Evolutionary conservation across 2,888 invertebrate species (phyloP).

Genomic region (Drosophila acutilabella): DNA sequence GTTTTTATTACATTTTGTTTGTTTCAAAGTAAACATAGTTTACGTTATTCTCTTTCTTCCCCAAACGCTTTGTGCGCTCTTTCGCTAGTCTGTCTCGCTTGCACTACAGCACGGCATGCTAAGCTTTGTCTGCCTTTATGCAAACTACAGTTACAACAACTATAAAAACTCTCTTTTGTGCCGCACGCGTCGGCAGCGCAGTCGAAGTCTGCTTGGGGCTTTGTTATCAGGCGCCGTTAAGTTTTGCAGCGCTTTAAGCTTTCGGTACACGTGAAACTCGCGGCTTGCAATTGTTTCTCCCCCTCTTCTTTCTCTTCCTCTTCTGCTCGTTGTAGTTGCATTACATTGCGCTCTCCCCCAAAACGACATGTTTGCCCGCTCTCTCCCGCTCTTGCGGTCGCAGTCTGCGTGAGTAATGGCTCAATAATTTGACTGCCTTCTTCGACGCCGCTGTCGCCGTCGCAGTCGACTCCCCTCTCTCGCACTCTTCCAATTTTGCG

Average conservation of each 20-base stretch:
- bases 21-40: slow-evolving; percentile 53
- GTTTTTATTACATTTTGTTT: slow-evolving; percentile 27
- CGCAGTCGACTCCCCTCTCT: slow-evolving; percentile 1
- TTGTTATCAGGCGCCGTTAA: slow-evolving; percentile 57
- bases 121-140: slow-evolving; percentile 39
- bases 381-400: slow-evolving; percentile 27
- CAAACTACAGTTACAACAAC: slow-evolving; percentile 54
- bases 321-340: slow-evolving; percentile 28
- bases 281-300: slow-evolving; percentile 38
- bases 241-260: slow-evolving; percentile 51
- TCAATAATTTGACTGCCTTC: slow-evolving; percentile 69
- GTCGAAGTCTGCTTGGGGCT: slow-evolving; percentile 23
- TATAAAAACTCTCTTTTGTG: slow-evolving; percentile 23
- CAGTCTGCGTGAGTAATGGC: slow-evolving; percentile 68
- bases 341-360: slow-evolving; percentile 3
- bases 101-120: slow-evolving; percentile 2
- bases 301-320: no score
- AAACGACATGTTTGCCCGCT: slow-evolving; percentile 5
- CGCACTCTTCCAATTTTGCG: background rate
- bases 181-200: slow-evolving; percentile 30
- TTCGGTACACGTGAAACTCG: slow-evolving; percentile 62
- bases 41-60: slow-evolving; percentile 14
- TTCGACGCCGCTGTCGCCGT: background rate
- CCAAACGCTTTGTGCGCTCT: background rate
- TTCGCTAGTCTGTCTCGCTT: slow-evolving; percentile 11